Evolutionary conservation across 2,888 invertebrate species (phyloP).

Genomic region (Thelaira solivaga): DNA sequence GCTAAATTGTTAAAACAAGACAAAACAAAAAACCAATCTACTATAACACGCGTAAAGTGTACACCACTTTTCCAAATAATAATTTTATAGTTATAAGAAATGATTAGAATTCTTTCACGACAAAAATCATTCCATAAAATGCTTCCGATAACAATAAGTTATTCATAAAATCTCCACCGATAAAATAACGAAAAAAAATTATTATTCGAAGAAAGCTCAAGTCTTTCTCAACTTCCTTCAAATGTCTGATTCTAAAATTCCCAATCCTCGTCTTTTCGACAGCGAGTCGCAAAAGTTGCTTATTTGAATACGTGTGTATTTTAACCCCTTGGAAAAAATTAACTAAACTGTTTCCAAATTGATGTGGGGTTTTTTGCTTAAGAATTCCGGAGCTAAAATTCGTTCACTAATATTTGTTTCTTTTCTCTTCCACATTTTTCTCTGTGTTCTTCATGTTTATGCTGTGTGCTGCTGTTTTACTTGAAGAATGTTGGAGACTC

Average conservation of each 20-base stretch:
- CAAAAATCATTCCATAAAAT: conserved; percentile 33
- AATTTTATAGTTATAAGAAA: conserved; percentile 44
- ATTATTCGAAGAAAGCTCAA: conserved; percentile 8
- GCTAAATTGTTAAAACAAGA: conserved; percentile 64
- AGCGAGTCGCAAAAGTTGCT: conserved; percentile 13
- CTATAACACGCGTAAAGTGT: conserved; percentile 45
- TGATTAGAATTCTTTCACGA: conserved; percentile 21
- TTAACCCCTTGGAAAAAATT: conserved; percentile 1
- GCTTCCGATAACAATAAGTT: conserved; percentile 37
- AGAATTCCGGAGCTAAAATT: neutral
- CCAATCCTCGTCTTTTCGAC: conserved; percentile 20
- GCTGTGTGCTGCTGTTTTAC: conserved; percentile 1
- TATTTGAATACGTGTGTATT: conserved; percentile 37
- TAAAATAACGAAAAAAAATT: neutral
- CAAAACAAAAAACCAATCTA: conserved; percentile 22
- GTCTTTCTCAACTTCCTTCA: conserved; percentile 10
- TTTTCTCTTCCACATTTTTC: conserved; percentile 36
- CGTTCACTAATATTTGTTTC: conserved; percentile 19
- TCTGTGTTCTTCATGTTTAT: conserved; percentile 19
- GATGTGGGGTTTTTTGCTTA: conserved; percentile 21
- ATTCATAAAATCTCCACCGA: conserved; percentile 38
- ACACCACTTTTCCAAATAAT: conserved; percentile 31
- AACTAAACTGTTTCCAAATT: conserved; percentile 15
- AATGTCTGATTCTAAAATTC: conserved; percentile 38
- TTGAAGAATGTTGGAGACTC: conserved; percentile 75